Conservation (phyloP, 2,888 invertebrate genomes). For the Lithophane socia region DNA sequence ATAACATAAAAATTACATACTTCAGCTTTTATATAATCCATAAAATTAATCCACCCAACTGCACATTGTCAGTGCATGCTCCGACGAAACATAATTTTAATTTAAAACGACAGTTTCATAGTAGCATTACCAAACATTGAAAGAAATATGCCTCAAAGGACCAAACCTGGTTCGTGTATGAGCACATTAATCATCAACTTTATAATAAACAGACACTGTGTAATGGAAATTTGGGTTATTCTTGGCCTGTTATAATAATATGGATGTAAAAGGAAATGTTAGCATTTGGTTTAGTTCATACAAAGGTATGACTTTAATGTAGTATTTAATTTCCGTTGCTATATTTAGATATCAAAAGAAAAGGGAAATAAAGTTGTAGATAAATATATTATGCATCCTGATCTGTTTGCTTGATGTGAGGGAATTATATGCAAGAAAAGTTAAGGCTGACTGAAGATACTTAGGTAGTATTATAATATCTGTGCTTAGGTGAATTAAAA, state of each 20-base stretch:
- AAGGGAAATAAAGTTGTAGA: neutral
- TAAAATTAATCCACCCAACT: constrained; percentile 48
- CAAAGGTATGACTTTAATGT: constrained; percentile 29
- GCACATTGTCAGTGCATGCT: constrained; percentile 35
- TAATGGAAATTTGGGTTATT: constrained; percentile 50
- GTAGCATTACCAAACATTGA: constrained; percentile 52
- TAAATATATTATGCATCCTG: constrained; percentile 32
- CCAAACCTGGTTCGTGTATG: constrained; percentile 59
- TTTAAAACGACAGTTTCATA: constrained; percentile 62
- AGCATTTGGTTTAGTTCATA: constrained; percentile 26
- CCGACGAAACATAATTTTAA: constrained; percentile 63
- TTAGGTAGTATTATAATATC: neutral
- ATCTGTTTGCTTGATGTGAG: constrained; percentile 4
- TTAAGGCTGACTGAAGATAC: too few relatives aligned
- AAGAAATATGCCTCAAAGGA: constrained; percentile 57
- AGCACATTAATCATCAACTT: constrained; percentile 58
- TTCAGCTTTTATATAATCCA: constrained; percentile 19
- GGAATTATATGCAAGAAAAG: neutral
- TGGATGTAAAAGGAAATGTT: constrained; percentile 36
- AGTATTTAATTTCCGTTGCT: constrained; percentile 18
- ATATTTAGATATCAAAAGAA: constrained; percentile 20
- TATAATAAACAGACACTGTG: constrained; percentile 64
- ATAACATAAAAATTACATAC: constrained; percentile 1
- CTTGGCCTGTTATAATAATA: constrained; percentile 34
- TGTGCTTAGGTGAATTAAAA: neutral